phyloP scores from a whole-genome alignment of 2,113 vertebrate species.

The Himantopus leucocephalus region DNA sequence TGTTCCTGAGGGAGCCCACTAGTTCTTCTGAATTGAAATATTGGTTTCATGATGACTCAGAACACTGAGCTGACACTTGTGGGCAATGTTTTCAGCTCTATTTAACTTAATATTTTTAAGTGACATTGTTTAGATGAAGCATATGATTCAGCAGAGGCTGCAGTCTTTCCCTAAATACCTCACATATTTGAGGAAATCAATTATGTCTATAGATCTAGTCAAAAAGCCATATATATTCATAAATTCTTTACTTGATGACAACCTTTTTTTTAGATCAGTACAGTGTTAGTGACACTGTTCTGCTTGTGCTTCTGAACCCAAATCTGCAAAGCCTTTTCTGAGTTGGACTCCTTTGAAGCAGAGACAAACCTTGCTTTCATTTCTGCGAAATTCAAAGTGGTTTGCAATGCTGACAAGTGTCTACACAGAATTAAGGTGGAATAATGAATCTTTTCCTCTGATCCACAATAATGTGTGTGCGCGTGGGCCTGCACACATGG shows the following conservation, averaged over 20 bases:
- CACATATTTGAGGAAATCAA: neutral
- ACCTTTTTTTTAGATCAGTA: neutral
- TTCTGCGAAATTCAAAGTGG: neutral
- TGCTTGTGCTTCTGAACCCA: neutral
- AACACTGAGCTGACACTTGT: neutral
- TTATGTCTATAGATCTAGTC: neutral
- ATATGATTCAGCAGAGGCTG: neutral
- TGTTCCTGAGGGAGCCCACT: neutral
- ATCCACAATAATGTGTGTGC: neutral
- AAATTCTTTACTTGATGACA: neutral
- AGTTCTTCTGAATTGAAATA: neutral
- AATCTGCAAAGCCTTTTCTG: neutral
- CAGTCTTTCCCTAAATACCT: neutral
- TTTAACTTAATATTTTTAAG: neutral
- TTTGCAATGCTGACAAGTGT: neutral
- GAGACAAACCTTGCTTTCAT: neutral
- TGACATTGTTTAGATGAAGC: neutral
- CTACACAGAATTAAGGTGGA: neutral
- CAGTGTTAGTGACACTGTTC: neutral
- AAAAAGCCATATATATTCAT: neutral
- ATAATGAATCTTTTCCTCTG: neutral
- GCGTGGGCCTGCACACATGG: neutral
- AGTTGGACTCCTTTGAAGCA: neutral
- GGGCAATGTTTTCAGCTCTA: neutral
- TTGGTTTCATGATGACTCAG: neutral